These are phyloP conservation scores for Metalampra italica DNA, from an alignment of 2,888 invertebrate species.

Conservation along the genomic window DNA sequence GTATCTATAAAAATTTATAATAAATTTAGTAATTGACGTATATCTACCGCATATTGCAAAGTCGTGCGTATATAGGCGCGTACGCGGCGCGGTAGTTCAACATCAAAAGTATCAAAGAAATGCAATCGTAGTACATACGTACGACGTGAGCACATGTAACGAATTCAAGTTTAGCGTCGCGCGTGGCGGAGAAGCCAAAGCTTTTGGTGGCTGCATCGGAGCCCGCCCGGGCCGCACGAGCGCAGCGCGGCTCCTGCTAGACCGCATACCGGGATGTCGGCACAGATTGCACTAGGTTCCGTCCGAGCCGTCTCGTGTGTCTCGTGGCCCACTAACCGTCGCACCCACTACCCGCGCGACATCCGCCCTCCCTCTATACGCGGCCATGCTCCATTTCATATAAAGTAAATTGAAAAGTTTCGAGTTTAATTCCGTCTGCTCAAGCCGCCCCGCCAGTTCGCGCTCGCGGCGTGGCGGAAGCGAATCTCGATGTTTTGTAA, in stretches of 20 bases:
- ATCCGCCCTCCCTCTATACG: constrained; percentile 14
- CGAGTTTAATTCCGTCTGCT: constrained; percentile 66
- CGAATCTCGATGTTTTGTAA: constrained; percentile 79
- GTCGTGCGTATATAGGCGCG: no score
- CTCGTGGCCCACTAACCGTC: not conserved
- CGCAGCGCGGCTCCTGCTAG: not conserved
- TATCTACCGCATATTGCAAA: no score
- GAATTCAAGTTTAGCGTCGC: constrained; percentile 69
- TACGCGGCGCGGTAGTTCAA: no score
- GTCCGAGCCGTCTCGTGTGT: not conserved
- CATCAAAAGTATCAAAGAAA: constrained; percentile 27
- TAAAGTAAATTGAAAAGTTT: constrained; percentile 72
- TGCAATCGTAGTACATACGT: constrained; percentile 30
- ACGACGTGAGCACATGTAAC: constrained; percentile 58
- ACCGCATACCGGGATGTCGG: not conserved
- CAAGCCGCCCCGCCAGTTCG: constrained; percentile 58
- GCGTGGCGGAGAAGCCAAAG: constrained; percentile 44
- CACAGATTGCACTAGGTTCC: not conserved
- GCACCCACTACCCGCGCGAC: not conserved
- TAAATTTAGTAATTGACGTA: no score
- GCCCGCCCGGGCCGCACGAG: constrained; percentile 21
- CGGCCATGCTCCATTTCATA: constrained; percentile 59
- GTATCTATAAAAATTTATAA: no score
- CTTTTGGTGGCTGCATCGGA: constrained; percentile 33
- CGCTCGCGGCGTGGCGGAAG: constrained; percentile 70